Evolutionary conservation across 1,140 invertebrate species (phyloP).

Genomic region (Zaprionus kolodkinae): DNA sequence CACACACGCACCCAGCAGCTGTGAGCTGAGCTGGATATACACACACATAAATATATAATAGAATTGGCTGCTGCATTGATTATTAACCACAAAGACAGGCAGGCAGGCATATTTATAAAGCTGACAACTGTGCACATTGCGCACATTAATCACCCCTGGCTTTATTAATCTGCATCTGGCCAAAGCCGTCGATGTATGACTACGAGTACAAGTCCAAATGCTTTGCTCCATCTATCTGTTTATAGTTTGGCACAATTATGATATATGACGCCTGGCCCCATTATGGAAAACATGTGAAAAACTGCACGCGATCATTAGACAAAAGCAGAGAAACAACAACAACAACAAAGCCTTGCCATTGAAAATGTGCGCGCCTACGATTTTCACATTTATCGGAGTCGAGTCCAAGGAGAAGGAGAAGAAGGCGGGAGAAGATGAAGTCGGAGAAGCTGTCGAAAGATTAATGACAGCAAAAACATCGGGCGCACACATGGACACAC

Average conservation of each 20-base stretch:
- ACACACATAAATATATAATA: slow-evolving; percentile 26
- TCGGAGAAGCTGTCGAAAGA: slow-evolving; percentile 63
- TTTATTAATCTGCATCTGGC: slow-evolving; percentile 65
- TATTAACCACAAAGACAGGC: slow-evolving; percentile 55
- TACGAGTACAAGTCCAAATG: slow-evolving; percentile 1
- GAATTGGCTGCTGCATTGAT: slow-evolving; percentile 51
- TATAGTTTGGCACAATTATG: slow-evolving; percentile 80
- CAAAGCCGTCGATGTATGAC: slow-evolving; percentile 1
- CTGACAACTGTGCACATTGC: slow-evolving; percentile 66
- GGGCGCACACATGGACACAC: slow-evolving; percentile 64
- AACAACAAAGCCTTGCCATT: slow-evolving; percentile 76
- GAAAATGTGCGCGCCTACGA: slow-evolving; percentile 63
- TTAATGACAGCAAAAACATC: slow-evolving; percentile 77
- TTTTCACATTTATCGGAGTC: slow-evolving; percentile 49
- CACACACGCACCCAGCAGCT: not conserved
- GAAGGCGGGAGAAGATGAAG: not conserved
- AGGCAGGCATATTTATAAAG: slow-evolving; percentile 57
- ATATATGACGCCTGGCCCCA: slow-evolving; percentile 68
- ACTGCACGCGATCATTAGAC: slow-evolving; percentile 81
- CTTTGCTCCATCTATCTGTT: slow-evolving; percentile 48
- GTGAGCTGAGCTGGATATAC: not conserved
- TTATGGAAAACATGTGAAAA: slow-evolving; percentile 73
- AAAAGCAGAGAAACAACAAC: slow-evolving; percentile 24
- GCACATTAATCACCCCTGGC: slow-evolving; percentile 64
- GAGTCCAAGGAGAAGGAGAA: not conserved